Evolutionary conservation across 2,888 invertebrate genomes (phyloP).

Genomic region (Stenoptilia bipunctidactyla): DNA sequence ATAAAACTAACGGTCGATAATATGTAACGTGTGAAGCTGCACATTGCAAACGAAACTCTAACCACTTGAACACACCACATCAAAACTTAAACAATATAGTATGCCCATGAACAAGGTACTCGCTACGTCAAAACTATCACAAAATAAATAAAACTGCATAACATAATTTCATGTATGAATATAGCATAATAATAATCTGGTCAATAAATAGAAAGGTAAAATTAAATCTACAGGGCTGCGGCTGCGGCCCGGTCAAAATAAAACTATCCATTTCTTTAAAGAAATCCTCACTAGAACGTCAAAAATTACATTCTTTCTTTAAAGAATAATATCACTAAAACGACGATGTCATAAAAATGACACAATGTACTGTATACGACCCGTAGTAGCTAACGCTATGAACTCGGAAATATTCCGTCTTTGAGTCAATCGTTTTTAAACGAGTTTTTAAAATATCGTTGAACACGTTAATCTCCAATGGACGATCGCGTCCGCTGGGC

Average conservation of each 20-base stretch:
- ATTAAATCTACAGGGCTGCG: background rate
- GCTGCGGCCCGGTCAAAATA: background rate
- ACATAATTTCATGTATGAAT: background rate
- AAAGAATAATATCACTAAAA: conserved; percentile 1
- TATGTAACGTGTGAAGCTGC: background rate
- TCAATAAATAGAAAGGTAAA: background rate
- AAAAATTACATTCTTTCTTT: background rate
- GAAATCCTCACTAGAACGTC: background rate
- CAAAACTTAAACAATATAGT: background rate
- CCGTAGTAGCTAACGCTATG: no score
- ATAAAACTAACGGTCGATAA: conserved; percentile 14
- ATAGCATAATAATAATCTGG: background rate
- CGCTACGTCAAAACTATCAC: background rate
- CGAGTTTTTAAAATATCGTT: no score
- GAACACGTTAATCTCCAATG: no score
- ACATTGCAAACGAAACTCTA: background rate
- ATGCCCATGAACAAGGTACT: background rate
- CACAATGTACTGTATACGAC: no score
- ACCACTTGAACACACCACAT: background rate
- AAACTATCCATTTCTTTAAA: background rate
- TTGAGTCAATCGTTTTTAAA: no score
- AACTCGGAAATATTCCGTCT: no score
- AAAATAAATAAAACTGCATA: background rate
- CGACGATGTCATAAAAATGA: no score
- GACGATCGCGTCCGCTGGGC: no score